Evolutionary conservation across 2,888 invertebrate species (phyloP).

Genomic region (Baronia brevicornis): DNA sequence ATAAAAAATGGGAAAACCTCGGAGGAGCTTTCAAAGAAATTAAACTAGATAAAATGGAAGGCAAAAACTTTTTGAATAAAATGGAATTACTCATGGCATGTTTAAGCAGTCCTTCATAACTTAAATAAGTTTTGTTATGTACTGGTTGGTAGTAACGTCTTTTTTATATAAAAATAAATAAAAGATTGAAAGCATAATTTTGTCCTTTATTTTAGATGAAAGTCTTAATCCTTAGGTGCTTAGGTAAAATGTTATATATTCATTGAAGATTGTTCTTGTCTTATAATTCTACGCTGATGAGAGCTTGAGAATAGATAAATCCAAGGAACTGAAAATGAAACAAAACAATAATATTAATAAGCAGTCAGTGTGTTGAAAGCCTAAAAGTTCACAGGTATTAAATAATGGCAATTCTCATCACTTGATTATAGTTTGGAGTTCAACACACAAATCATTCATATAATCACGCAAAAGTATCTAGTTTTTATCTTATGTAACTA

Average conservation of each 20-base stretch:
- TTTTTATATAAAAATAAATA: conserved; percentile 52
- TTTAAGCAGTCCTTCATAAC: conserved; percentile 82
- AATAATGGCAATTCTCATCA: no score
- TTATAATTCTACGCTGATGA: conserved; percentile 47
- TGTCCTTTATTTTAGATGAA: no score
- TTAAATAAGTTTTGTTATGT: conserved; percentile 5
- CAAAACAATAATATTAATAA: no score
- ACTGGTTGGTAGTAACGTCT: conserved; percentile 26
- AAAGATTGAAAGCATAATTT: no score
- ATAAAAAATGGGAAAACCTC: conserved; percentile 94
- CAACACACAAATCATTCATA: no score
- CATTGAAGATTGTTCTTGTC: conserved; percentile 72
- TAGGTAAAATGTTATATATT: conserved; percentile 72
- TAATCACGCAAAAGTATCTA: no score
- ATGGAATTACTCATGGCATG: conserved; percentile 97
- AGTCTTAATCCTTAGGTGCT: conserved; percentile 61
- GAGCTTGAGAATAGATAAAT: conserved; percentile 45
- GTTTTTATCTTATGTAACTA: no score
- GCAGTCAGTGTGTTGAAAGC: no score
- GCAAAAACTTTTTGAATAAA: conserved; percentile 96
- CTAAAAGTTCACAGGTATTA: no score
- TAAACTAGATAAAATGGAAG: conserved; percentile 95
- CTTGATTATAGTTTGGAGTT: no score
- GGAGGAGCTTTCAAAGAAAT: conserved; percentile 94
- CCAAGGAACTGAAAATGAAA: conserved; percentile 54